phyloP scores from a whole-genome alignment of 2,113 vertebrate genomes.

The Xenus cinereus region DNA sequence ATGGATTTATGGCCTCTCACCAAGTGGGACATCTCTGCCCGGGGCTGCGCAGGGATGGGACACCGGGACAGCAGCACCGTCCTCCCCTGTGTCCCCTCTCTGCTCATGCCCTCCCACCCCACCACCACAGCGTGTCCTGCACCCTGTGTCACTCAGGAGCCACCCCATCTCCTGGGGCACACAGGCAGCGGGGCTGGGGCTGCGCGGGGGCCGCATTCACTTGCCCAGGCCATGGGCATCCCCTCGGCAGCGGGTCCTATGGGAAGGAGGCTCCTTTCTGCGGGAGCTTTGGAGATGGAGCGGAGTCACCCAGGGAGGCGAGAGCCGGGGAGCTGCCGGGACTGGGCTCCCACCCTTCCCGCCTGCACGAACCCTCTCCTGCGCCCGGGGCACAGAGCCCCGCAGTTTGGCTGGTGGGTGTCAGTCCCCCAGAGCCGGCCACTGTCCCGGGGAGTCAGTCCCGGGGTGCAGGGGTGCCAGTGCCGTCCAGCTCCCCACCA shows the following conservation, averaged over 20 bases:
- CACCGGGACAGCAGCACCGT: accelerated
- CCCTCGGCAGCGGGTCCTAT: background rate
- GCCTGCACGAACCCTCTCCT: background rate
- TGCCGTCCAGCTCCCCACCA: background rate
- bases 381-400: background rate
- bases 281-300: background rate
- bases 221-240: background rate
- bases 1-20: background rate
- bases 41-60: accelerated
- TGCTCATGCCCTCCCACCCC: background rate
- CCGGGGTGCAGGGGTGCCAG: background rate
- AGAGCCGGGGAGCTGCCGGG: background rate
- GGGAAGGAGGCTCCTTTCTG: background rate
- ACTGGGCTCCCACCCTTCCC: background rate
- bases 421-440: background rate
- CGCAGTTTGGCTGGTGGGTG: background rate
- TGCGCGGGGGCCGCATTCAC: accelerated
- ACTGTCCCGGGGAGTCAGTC: too few species aligned
- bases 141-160: background rate
- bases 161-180: background rate
- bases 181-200: background rate
- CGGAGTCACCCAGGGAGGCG: background rate
- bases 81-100: too few species aligned
- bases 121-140: background rate
- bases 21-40: background rate